Conservation (phyloP, 1,140 invertebrate genomes). For the Popillia japonica region DNA sequence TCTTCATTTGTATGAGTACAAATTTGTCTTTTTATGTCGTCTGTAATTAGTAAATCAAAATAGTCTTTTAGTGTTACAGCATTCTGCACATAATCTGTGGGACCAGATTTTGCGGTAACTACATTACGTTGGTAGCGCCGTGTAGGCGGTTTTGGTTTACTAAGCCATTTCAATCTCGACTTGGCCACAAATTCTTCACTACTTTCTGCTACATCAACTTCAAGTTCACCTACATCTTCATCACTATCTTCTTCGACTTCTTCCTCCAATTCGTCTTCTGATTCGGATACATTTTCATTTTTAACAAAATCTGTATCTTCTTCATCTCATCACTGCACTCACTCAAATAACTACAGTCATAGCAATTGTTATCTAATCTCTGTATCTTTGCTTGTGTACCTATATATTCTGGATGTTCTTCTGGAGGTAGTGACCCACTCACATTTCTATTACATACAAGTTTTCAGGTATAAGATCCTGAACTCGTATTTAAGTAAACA, state of each 20-base stretch:
- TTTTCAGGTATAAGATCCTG: no score
- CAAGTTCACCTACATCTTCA: neutral
- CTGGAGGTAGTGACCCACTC: no score
- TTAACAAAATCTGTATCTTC: neutral
- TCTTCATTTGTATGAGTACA: no score
- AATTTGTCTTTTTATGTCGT: conserved; percentile 51
- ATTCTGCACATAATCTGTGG: no score
- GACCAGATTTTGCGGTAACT: conserved; percentile 38
- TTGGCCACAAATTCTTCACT: neutral
- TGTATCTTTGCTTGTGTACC: no score
- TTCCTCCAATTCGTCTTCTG: neutral
- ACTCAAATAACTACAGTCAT: conserved; percentile 2
- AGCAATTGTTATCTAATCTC: no score
- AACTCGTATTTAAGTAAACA: no score
- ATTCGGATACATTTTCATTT: neutral
- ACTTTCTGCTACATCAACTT: neutral
- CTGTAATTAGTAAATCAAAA: neutral
- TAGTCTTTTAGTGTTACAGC: neutral
- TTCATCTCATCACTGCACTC: no score
- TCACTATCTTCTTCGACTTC: conserved; percentile 3
- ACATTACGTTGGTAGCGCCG: neutral
- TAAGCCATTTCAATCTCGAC: no score
- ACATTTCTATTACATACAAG: no score
- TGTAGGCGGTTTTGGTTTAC: neutral
- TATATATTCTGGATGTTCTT: no score